Evolutionary conservation across 2,113 vertebrate genomes (phyloP).

Genomic region (Notiomystis cincta): DNA sequence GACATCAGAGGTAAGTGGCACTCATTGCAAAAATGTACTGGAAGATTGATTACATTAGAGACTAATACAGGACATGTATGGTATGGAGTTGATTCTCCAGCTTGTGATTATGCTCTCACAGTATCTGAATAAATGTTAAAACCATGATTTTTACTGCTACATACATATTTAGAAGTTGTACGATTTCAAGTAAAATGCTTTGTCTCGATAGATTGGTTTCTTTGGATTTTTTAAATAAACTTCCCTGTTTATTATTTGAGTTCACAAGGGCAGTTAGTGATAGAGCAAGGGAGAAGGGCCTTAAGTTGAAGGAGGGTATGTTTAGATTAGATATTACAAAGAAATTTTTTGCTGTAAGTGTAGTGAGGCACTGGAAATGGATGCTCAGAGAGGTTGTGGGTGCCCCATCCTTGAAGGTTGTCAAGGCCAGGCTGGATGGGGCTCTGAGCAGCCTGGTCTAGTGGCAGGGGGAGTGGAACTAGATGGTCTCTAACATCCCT

Average conservation of each 20-base stretch:
- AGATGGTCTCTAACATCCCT: neutral
- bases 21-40: neutral
- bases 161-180: neutral
- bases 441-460: neutral
- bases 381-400: neutral
- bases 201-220: neutral
- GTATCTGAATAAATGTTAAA: neutral
- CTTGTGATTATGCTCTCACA: neutral
- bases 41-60: neutral
- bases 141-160: neutral
- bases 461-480: neutral
- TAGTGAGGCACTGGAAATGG: neutral
- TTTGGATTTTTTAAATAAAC: neutral
- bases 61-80: neutral
- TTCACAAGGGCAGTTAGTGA: neutral
- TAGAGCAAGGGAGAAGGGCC: neutral
- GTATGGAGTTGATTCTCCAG: neutral
- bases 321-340: neutral
- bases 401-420: neutral
- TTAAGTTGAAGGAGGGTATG: neutral
- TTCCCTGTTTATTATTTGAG: neutral
- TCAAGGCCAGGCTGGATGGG: neutral
- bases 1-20: constrained; percentile 85
- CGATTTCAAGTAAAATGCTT: neutral
- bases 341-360: neutral